Evolutionary conservation across 2,113 vertebrate genomes (phyloP), one percentile per base, ranked within the genome.

Genomic region (Globicephala melas): DNA sequence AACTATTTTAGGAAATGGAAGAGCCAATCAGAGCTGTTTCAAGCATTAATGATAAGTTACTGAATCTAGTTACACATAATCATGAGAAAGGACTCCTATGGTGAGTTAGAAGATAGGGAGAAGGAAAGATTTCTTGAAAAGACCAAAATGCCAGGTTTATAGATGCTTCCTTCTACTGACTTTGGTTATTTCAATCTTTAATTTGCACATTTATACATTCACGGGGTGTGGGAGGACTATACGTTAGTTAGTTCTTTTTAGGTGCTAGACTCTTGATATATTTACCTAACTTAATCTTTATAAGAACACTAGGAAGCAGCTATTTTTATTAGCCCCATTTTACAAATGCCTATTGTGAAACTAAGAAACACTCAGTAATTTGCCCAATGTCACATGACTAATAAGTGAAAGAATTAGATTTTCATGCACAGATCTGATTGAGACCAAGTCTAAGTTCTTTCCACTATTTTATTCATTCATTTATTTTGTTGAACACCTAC

Each of bases 251-350:
- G 28, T 91, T 2, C 28, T 74, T 87, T 38, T 38, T 36, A 63
- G 25, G 14, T 74, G 58, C 50, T 47, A 38, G n/a, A 80, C 8
- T 88, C 33, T 62, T 73, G 17, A 83, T 84, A 77, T 41, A 86
- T 70, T 85, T 81, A 62, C 70, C 83, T 96, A 84, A 91, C n/a
- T 74, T 93, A 89, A 86, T 33, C 4, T 82, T 97, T 82, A 86
- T 17, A 71, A 84, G 33, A 97, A 82, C 26, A 12, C 26, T 65
- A 82, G n/a, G 28, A 88, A 60, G 58, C 2, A 93, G 25, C n/a
- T 85, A 53, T 83, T 82, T 50, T 79, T 85, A 74, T 77, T 88
- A 85, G 33, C 10, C 8, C 2, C 14, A 62, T 62, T 94, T 92
- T 47, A 90, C 25, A 94, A 87, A 93, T 95, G 20, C 17, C 25